Conservation (phyloP, 2,888 invertebrate species). For the Maniola hyperantus region DNA sequence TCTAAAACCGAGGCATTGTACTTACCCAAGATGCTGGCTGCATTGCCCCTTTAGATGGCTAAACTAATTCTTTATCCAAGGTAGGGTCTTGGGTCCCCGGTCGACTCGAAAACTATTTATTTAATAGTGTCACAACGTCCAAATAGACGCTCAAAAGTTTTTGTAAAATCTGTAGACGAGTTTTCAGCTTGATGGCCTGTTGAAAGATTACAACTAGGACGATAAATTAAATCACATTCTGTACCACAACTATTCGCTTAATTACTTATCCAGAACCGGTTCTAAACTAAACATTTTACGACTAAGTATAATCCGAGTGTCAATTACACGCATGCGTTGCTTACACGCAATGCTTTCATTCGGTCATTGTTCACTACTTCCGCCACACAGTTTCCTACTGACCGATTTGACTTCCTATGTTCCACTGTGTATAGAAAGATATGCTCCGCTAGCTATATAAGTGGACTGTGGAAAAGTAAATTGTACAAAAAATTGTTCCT, state of each 20-base stretch:
- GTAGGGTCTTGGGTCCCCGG: too few species aligned
- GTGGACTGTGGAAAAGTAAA: constrained; percentile 1
- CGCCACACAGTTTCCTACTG: constrained; percentile 34
- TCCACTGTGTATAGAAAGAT: neutral
- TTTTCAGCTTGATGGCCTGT: neutral
- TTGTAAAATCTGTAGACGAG: too few species aligned
- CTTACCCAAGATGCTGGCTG: too few species aligned
- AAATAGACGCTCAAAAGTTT: too few species aligned
- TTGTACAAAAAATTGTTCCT: neutral
- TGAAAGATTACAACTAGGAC: neutral
- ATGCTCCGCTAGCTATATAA: constrained; percentile 6
- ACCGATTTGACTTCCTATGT: constrained; percentile 34
- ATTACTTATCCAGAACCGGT: neutral
- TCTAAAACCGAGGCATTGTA: too few species aligned
- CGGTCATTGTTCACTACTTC: constrained; percentile 32
- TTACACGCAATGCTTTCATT: constrained; percentile 29
- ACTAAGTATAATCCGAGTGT: neutral
- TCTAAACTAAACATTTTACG: neutral
- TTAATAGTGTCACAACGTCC: too few species aligned
- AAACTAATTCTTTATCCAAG: too few species aligned
- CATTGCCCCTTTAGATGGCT: too few species aligned
- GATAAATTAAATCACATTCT: neutral
- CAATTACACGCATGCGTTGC: constrained; percentile 27
- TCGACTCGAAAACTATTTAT: too few species aligned
- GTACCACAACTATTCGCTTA: neutral